Base-by-base conservation (phyloP, 1,140 invertebrate species). In the Melanaphis sacchari region DNA sequence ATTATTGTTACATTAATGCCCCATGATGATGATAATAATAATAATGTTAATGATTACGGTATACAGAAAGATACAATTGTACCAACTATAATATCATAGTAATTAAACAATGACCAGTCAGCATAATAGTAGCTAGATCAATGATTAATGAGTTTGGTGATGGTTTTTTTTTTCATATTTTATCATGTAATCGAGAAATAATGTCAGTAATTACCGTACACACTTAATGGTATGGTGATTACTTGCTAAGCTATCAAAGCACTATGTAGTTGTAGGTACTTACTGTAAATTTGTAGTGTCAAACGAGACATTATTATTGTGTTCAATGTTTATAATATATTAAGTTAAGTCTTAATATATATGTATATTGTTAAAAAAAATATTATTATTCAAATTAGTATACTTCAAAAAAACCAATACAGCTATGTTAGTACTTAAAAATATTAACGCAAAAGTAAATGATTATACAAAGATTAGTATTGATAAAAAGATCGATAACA, bases 61-160 rank as follows among this genome's bases (percentile, higher is more conserved):
- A 18, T 46, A 22, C 18, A n/a, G 18, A n/a, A 46, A 46, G 21
- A 43, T 46, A 46, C 85, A n/a, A 46, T 87, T 87, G 85, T 31
- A 49, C 82, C 22, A 41, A 41, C 82, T 41, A 41, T 84, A 40
- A 26, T n/a, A 88, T 49, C 15, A 88, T 46, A 46, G 43, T 88
- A 88, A 88, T 88, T 88, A 88, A 46, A 88, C 85, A 88, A 46
- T 38, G 87, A 54, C 87, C 87, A 36, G 87, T 89, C 7, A 89
- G 36, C 22, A 38, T 36, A 38, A 87, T n/a, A 87, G 41, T 46
- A 21, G 59, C 59, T 76, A 38, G n/a, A 89, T 54, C 49, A 89
- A 22, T 89, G 46, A 89, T 89, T 54, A 89, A 89, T 54, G 49
- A 89, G 87, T 52, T 11, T 36, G 49, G 43, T 11, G 85, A 49